Conservation (phyloP, 1,140 invertebrate genomes). For the Venturia canescens region DNA sequence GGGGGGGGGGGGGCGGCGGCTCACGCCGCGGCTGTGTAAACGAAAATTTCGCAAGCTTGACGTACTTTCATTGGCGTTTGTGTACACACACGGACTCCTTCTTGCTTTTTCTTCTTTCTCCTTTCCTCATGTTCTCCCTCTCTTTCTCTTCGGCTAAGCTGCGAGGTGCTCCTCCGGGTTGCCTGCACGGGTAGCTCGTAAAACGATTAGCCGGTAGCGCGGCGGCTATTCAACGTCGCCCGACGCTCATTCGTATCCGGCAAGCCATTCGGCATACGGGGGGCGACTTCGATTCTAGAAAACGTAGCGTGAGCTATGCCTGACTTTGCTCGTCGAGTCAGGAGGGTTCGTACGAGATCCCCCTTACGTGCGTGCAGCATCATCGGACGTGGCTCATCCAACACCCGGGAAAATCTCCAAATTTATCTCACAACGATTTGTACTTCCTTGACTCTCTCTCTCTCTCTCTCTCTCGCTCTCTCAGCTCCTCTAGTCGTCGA, state of each 20-base stretch:
- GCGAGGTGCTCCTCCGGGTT: slow-evolving; percentile 18
- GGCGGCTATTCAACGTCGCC: slow-evolving; percentile 57
- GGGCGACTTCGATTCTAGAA: slow-evolving; percentile 7
- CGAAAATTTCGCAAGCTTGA: slow-evolving; percentile 76
- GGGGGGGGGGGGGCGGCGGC: too few relatives aligned
- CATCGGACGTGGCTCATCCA: slow-evolving; percentile 39
- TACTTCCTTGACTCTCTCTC: slow-evolving; percentile 48
- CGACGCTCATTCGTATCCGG: slow-evolving; percentile 42
- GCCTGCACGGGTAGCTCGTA: slow-evolving; percentile 60
- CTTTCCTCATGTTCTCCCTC: neutral
- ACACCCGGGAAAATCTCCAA: slow-evolving; percentile 64
- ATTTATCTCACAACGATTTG: slow-evolving; percentile 72
- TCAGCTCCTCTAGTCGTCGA: slow-evolving; percentile 25
- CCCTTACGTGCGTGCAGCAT: slow-evolving; percentile 42
- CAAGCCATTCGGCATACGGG: slow-evolving; percentile 2
- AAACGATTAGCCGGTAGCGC: slow-evolving; percentile 73
- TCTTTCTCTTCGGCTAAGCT: neutral
- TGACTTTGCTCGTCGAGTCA: slow-evolving; percentile 29
- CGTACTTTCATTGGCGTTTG: slow-evolving; percentile 70
- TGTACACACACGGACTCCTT: slow-evolving; percentile 49
- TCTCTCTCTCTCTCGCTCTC: neutral
- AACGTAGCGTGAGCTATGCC: neutral
- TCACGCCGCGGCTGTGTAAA: slow-evolving; percentile 73
- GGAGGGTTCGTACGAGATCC: slow-evolving; percentile 2
- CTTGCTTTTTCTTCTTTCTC: slow-evolving; percentile 45